Evolutionary conservation across 2,797 vertebrate genomes (phyloP).

Genomic region (Polyboroides typus): DNA sequence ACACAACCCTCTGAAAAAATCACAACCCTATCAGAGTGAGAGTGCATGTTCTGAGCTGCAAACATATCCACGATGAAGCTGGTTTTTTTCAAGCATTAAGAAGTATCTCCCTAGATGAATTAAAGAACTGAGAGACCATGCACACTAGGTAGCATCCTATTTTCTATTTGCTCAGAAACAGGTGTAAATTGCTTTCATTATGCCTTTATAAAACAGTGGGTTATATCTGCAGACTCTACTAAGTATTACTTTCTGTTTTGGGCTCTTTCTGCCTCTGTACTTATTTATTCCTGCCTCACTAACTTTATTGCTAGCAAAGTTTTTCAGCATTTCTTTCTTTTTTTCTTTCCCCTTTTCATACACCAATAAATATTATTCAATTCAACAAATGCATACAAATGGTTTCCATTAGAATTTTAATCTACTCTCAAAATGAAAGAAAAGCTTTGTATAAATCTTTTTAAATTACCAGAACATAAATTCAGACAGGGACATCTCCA

Average conservation of each 20-base stretch:
- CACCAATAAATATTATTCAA: slow-evolving; percentile 74
- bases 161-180: background rate
- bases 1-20: background rate
- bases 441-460: slow-evolving; percentile 78
- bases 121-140: background rate
- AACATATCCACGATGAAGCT: background rate
- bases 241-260: slow-evolving; percentile 1
- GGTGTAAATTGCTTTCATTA: slow-evolving; percentile 52
- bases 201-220: slow-evolving; percentile 27
- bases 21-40: background rate
- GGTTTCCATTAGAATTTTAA: slow-evolving; percentile 80
- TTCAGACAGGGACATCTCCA: slow-evolving; percentile 72
- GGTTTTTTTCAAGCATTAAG: background rate
- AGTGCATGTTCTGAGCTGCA: background rate
- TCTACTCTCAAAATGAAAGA: slow-evolving; percentile 76
- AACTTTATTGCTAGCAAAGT: slow-evolving; percentile 65
- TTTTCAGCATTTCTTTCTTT: slow-evolving; percentile 64
- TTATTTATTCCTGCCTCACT: slow-evolving; percentile 68
- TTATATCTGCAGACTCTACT: too few species aligned
- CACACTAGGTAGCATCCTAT: background rate
- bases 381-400: slow-evolving; percentile 79
- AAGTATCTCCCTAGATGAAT: background rate
- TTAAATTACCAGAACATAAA: slow-evolving; percentile 77
- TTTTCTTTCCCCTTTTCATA: slow-evolving; percentile 12
- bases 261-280: slow-evolving; percentile 52